Percentiles rank a stretch among this genome's conserved stretches.
These are phyloP conservation scores for Artemia sinica DNA, from an alignment of 2,888 invertebrate genomes.

Conservation along the genomic window DNA sequence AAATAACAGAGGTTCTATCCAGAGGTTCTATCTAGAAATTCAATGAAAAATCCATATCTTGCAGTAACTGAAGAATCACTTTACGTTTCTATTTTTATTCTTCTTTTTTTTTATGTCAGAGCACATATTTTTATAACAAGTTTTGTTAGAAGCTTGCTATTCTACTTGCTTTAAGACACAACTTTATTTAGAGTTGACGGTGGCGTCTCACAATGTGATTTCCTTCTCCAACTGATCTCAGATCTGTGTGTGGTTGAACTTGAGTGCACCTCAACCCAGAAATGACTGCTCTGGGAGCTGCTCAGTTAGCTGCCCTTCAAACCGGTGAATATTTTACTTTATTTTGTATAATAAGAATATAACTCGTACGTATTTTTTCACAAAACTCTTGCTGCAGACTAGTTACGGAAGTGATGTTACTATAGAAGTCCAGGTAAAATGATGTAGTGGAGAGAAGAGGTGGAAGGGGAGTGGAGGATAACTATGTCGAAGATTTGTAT, in stretches of 20 bases:
- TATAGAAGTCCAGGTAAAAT: no score
- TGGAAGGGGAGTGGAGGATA: no score
- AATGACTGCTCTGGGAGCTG: slow-evolving; percentile 69
- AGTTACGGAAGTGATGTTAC: no score
- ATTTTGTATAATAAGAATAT: no score
- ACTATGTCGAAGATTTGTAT: no score
- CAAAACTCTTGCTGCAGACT: no score
- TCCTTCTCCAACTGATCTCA: slow-evolving; percentile 68
- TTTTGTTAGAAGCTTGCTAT: not conserved
- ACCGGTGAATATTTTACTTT: slow-evolving; percentile 38
- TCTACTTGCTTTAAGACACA: slow-evolving; percentile 17
- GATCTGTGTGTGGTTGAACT: slow-evolving; percentile 58
- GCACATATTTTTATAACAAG: not conserved
- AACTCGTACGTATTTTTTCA: no score
- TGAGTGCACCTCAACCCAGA: slow-evolving; percentile 55
- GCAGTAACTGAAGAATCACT: no score
- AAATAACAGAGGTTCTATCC: no score
- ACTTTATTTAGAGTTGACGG: slow-evolving; percentile 58
- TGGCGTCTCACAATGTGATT: slow-evolving; percentile 87
- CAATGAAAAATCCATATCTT: no score
- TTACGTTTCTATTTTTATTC: not conserved
- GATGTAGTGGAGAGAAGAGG: no score
- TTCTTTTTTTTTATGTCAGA: slow-evolving; percentile 15
- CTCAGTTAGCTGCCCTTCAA: slow-evolving; percentile 63
- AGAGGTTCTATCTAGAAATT: no score